Percentiles rank a stretch among this genome's conserved stretches.
Evolutionary conservation across 2,113 vertebrate species (phyloP).

Genomic region (Neotragus moschatus): DNA sequence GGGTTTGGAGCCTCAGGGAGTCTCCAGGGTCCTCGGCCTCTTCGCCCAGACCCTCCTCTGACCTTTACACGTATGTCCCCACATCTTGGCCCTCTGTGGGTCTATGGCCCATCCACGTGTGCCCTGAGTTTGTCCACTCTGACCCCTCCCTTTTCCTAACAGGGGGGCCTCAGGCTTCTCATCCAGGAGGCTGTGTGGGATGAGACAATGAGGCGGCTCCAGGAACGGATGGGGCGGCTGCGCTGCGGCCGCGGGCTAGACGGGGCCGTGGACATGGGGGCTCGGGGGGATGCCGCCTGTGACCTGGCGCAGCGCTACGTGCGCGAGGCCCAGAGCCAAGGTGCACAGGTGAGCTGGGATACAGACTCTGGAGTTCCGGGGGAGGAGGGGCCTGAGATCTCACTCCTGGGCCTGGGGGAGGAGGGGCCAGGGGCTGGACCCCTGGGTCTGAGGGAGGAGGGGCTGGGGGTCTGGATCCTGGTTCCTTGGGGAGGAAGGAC

Average conservation of each 20-base stretch:
- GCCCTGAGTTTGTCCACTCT: background rate
- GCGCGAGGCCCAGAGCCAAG: slow-evolving; percentile 83
- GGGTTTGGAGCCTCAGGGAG: background rate
- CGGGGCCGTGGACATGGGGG: slow-evolving; percentile 74
- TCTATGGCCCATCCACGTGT: rapidly evolving
- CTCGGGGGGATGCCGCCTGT: slow-evolving; percentile 64
- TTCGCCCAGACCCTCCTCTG: background rate
- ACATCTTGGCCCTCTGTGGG: background rate
- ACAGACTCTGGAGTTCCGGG: rapidly evolving
- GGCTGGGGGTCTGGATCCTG: background rate
- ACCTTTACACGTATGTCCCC: background rate
- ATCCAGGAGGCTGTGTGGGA: slow-evolving; percentile 87
- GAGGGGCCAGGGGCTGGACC: background rate
- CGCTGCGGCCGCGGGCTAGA: slow-evolving; percentile 80
- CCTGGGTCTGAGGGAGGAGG: background rate
- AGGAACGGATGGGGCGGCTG: slow-evolving; percentile 79
- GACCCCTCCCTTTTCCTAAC: background rate
- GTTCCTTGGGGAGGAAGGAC: background rate
- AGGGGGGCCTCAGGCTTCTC: slow-evolving; percentile 79
- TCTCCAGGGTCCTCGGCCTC: slow-evolving; percentile 76
- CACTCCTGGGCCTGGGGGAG: background rate
- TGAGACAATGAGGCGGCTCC: slow-evolving; percentile 79
- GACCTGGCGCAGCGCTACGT: slow-evolving; percentile 78
- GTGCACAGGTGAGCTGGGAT: slow-evolving; percentile 82
- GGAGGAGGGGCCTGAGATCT: background rate